Base-by-base conservation (phyloP, 2,113 vertebrate genomes). In the Tetrao urogallus region DNA sequence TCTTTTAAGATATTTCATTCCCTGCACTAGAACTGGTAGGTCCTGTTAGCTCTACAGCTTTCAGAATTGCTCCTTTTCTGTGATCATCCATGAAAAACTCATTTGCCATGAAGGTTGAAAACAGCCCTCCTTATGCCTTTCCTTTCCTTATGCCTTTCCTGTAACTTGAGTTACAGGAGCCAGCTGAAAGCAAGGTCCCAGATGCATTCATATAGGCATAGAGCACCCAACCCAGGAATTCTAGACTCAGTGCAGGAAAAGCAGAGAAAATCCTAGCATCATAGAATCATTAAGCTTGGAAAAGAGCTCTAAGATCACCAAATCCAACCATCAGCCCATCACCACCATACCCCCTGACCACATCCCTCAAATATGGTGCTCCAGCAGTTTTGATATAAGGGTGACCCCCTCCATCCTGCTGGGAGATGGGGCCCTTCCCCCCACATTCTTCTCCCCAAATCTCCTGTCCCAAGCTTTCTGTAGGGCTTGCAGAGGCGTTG, bases 1-100 rank as follows among this genome's bases (percentile, higher is more conserved):
- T 85, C 11, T 74, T 92, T 93, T 13, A 45, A 50, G 60, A 66
- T 63, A 71, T 81, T 94, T 50, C 60, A 56, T 92, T 88, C 75
- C 52, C 8, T 11, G 64, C 42, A 88, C 15, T 43, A 60, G 21
- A 89, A 52, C 58, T 32, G 3, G 6, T 21, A 42, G 42, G 40
- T 18, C 73, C 42, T 73, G 82, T 61, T 76, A 50, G 34, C 70
- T 15, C 42, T 75, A n/a, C 58, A 67, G 43, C 74, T 47, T 94
- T 65, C 19, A 30, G 13, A 75, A 82, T 75, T 90, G 36, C 43
- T 90, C 47, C n/a, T 90, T 8, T 1, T 7, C 38, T 69, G 4
- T 34, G 25, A 86, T 43, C 57, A 78, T 69, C 43, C 25, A 13
- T 18, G 58, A 69, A 89, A 89, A 48, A 16, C 43, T 56, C 6